Evolutionary conservation across 2,888 invertebrate genomes (phyloP).

Genomic region (Meandrusa payeni): DNA sequence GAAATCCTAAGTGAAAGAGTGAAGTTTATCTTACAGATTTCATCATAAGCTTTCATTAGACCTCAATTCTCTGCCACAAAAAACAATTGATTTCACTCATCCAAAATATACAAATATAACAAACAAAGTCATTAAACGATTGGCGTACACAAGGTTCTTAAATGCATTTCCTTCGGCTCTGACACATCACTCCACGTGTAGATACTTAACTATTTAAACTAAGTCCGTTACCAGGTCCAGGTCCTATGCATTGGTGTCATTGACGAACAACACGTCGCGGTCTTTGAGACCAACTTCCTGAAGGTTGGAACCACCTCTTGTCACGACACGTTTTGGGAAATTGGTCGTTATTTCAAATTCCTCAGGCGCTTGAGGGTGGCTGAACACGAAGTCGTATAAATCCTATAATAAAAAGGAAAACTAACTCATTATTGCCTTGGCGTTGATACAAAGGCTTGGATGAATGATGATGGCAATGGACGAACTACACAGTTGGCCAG

Average conservation of each 20-base stretch:
- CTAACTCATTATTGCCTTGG: no score
- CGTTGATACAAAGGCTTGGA: no score
- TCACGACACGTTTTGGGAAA: slow-evolving; percentile 93
- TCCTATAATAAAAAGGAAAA: slow-evolving; percentile 82
- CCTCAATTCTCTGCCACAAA: no score
- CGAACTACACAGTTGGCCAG: no score
- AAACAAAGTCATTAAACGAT: no score
- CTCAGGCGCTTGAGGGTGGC: slow-evolving; percentile 95
- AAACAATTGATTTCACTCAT: no score
- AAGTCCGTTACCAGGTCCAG: neutral
- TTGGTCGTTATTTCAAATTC: slow-evolving; percentile 97
- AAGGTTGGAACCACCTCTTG: slow-evolving; percentile 83
- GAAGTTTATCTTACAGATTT: no score
- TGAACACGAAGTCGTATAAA: slow-evolving; percentile 96
- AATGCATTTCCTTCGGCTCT: slow-evolving; percentile 1
- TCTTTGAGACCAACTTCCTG: slow-evolving; percentile 91
- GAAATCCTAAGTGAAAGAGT: no score
- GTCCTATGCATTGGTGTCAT: slow-evolving; percentile 91
- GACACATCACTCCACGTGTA: neutral
- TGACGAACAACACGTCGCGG: slow-evolving; percentile 95
- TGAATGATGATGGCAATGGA: no score
- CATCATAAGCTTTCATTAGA: no score
- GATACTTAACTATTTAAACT: neutral
- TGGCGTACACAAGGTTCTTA: no score
- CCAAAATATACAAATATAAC: no score